Percentiles rank a stretch among this genome's conserved stretches.
Evolutionary conservation across 2,113 vertebrate genomes (phyloP).

Genomic region (Morone saxatilis): DNA sequence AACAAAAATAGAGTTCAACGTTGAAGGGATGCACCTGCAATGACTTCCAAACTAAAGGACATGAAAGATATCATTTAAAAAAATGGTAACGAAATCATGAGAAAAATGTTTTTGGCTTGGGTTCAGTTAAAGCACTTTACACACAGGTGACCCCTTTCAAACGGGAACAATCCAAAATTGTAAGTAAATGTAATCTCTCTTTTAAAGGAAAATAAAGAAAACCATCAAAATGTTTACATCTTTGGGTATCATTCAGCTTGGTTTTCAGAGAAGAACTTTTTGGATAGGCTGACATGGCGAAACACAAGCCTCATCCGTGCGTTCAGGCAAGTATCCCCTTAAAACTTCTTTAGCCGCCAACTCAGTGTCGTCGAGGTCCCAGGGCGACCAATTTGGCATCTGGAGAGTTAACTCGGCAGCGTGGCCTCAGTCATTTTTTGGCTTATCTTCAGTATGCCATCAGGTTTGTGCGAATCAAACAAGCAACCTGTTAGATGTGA

Average conservation of each 20-base stretch:
- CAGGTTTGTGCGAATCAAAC: slow-evolving; percentile 28
- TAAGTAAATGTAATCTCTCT: slow-evolving; percentile 47
- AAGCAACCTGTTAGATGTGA: neutral
- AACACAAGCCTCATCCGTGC: slow-evolving; percentile 53
- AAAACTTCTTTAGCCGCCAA: slow-evolving; percentile 47
- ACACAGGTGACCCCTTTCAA: slow-evolving; percentile 61
- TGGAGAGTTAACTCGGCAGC: slow-evolving; percentile 62
- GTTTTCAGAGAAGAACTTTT: slow-evolving; percentile 77
- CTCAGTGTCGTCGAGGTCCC: slow-evolving; percentile 51
- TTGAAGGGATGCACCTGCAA: slow-evolving; percentile 44
- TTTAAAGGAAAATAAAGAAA: slow-evolving; percentile 72
- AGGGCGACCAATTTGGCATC: slow-evolving; percentile 69
- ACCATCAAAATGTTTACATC: slow-evolving; percentile 79
- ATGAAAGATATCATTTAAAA: slow-evolving; percentile 24
- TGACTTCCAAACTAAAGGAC: slow-evolving; percentile 39
- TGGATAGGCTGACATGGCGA: slow-evolving; percentile 71
- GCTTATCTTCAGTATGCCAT: slow-evolving; percentile 35
- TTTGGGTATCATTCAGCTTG: slow-evolving; percentile 84
- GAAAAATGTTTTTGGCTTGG: slow-evolving; percentile 62
- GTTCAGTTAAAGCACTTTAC: slow-evolving; percentile 78
- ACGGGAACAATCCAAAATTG: slow-evolving; percentile 62
- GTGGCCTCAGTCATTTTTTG: slow-evolving; percentile 39
- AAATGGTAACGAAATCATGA: slow-evolving; percentile 44
- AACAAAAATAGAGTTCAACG: slow-evolving; percentile 61
- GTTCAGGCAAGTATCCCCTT: slow-evolving; percentile 36